Evolutionary conservation across 1,140 invertebrate species (phyloP), one percentile per base, ranked within the genome.

Genomic region (Drosophila willistoni): DNA sequence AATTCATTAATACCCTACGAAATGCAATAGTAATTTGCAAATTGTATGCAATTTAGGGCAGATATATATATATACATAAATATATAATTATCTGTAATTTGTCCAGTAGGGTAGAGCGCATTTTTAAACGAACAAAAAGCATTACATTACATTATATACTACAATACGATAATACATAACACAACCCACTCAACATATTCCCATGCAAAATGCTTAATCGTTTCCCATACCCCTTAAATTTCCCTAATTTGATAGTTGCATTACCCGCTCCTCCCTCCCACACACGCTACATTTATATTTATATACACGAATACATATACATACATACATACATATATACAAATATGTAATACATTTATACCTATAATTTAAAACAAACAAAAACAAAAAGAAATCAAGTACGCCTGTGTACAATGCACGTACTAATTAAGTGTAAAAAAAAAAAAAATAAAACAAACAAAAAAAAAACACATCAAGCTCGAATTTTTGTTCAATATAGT

Each of bases 361-460:
- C 59, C 64, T 77, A 74, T 77, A 77, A 77, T 77, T 77, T 77
- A 70, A 75, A 77, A 59, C 34, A 74, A 77, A 59, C 34, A 19
- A 34, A 77, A 75, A 70, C 44, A 51, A 19, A 19, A 51, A 22
- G 19, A 51, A 51, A 51, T 51, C 44, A 74, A 54, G 73, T 77
- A 77, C 73, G 73, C 29, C 29, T 25, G n/a, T 59, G 73, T 51
- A 76, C 73, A 55, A 64, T 76, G 73, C 73, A 77, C 73, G 73
- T 77, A 77, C 73, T 77, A 77, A 77, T 76, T 77, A 77, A 75
- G 73, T 77, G 73, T 77, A 77, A 77, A 76, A 77, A 76, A 76
- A 76, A 76, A 77, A 77, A 76, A 77, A 76, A 76, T 76, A 76
- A 73, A 76, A 76, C n/a, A 59, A 59, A 36, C 34, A 36, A 36